Evolutionary conservation across 1,140 invertebrate species (phyloP).

Genomic region (Berghia stephanieae): DNA sequence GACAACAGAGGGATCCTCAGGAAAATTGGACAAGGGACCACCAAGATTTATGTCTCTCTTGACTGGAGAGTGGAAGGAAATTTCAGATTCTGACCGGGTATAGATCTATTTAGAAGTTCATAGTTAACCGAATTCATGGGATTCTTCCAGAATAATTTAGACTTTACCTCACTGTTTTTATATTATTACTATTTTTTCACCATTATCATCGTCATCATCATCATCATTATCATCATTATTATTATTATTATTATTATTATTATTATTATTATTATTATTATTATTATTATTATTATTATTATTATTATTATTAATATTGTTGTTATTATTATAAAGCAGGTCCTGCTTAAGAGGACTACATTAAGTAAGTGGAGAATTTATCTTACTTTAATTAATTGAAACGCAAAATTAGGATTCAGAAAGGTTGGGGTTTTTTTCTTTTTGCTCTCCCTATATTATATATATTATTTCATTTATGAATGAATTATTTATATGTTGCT

Average conservation of each 20-base stretch:
- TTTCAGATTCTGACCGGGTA: constrained; percentile 49
- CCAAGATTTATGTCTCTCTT: constrained; percentile 50
- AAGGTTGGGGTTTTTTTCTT: background rate
- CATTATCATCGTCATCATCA: background rate
- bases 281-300: too few species aligned
- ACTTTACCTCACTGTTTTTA: too few species aligned
- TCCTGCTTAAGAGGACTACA: too few species aligned
- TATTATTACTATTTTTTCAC: background rate
- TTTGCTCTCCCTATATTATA: background rate
- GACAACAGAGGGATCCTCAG: too few species aligned
- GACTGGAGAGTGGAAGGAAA: constrained; percentile 55
- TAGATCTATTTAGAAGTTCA: background rate
- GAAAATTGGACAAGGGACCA: too few species aligned
- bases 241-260: background rate
- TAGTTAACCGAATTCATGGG: background rate
- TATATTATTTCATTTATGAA: background rate
- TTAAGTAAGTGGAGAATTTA: too few species aligned
- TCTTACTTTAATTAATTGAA: too few species aligned
- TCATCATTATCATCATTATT: background rate
- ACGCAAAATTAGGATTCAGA: too few species aligned
- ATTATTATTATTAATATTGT: too few species aligned
- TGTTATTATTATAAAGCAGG: too few species aligned
- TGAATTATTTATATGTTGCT: background rate
- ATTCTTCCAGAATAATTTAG: background rate
- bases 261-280: too few species aligned